phyloP scores from a whole-genome alignment of 1,140 invertebrate genomes.

The Atta cephalotes region DNA sequence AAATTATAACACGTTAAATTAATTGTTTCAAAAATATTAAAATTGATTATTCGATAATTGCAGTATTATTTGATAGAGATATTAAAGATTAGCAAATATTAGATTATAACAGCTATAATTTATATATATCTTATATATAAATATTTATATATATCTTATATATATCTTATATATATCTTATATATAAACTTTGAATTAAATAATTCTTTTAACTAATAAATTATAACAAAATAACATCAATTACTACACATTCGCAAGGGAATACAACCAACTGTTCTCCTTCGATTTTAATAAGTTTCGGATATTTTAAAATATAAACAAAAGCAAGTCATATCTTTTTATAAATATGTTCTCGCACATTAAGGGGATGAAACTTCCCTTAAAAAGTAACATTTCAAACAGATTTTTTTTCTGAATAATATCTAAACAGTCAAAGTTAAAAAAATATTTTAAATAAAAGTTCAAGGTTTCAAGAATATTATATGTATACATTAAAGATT shows the following conservation, averaged over 20 bases:
- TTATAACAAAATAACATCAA: background rate
- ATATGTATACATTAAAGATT: too few relatives aligned
- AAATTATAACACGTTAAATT: slow-evolving; percentile 1
- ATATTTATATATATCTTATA: background rate
- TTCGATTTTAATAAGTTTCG: too few relatives aligned
- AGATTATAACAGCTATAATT: background rate
- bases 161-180: background rate
- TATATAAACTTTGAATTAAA: background rate
- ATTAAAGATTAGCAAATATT: background rate
- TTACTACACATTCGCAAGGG: background rate
- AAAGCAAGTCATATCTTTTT: too few relatives aligned
- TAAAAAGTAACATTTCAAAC: too few relatives aligned
- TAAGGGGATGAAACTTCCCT: too few relatives aligned
- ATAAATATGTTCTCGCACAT: too few relatives aligned
- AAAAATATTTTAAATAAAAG: too few relatives aligned
- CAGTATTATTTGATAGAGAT: background rate
- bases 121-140: background rate
- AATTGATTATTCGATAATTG: background rate
- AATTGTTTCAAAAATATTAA: slow-evolving; percentile 1
- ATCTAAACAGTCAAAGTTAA: too few relatives aligned
- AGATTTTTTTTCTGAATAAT: too few relatives aligned
- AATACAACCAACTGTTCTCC: too few relatives aligned
- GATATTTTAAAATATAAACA: too few relatives aligned
- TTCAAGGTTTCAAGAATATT: too few relatives aligned
- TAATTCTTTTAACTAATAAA: background rate